phyloP scores from a whole-genome alignment of 2,113 vertebrate species.

The Globicephala melas region DNA sequence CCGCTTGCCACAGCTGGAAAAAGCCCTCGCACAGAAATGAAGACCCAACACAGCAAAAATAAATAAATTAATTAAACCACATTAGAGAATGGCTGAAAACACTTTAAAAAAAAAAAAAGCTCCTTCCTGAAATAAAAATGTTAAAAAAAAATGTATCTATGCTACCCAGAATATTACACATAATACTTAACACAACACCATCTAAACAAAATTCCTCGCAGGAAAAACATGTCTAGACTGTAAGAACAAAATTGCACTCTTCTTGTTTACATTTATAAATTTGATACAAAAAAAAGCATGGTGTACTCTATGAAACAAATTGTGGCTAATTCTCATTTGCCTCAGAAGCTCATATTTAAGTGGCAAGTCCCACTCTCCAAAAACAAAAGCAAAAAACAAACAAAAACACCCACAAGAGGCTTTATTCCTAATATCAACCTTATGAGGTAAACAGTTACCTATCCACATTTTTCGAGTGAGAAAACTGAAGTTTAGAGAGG shows the following conservation, averaged over 20 bases:
- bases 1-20: too few relatives aligned
- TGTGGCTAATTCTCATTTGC: slow-evolving; percentile 23
- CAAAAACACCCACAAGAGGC: not conserved
- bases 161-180: not conserved
- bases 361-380: not conserved
- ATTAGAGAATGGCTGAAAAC: too few relatives aligned
- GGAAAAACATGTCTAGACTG: slow-evolving; percentile 6
- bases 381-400: not conserved
- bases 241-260: not conserved
- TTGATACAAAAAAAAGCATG: not conserved
- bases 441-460: not conserved
- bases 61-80: too few relatives aligned
- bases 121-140: too few relatives aligned
- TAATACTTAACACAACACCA: not conserved
- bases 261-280: slow-evolving; percentile 32
- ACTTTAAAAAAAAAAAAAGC: too few relatives aligned
- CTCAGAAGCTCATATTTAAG: slow-evolving; percentile 16
- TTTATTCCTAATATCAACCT: not conserved
- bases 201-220: slow-evolving; percentile 30
- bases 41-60: too few relatives aligned
- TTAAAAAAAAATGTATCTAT: not conserved
- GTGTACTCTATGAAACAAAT: not conserved
- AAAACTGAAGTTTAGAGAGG: slow-evolving; percentile 8
- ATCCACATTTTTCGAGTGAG: not conserved
- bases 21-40: too few relatives aligned